Evolutionary conservation across 2,113 vertebrate species (phyloP), one percentile per base, ranked within the genome.

Genomic region (Stictonetta naevosa): DNA sequence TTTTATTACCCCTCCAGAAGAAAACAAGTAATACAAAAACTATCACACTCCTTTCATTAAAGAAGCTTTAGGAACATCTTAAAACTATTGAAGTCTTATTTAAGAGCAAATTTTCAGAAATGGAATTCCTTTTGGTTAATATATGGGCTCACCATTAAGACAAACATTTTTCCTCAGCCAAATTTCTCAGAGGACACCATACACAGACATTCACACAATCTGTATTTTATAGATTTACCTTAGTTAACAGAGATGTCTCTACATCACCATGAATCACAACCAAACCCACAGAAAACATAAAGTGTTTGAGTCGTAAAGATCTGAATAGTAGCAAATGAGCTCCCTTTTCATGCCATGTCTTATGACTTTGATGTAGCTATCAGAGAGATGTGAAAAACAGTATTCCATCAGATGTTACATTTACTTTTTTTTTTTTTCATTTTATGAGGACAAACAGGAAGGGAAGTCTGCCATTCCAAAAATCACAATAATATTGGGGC

Each of bases 261-360:
- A 33, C 22, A 68, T 59, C 42, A 18, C 36, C 55, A 38, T 12
- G 23, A 84, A 72, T 36, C 46, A 31, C 38, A 68, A 56, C 46
- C 80, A 95, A 93, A n/a, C 10, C 13, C 59, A 53, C 11, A 73
- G 58, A 80, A 77, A 90, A 64, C 8, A 86, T 16, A n/a, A 76
- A 90, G 36, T 60, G 9, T 69, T 93, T 75, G 23, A 90, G 63
- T 26, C 83, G 46, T 56, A 86, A 69, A 59, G 29, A 60, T 81
- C 76, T 93, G 82, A 97, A 91, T 68, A 77, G 83, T 40, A 23
- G 29, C 21, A 94, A 97, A 96, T 63, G 63, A 93, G 72, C 67
- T 97, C 36, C 28, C 10, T 88, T 93, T 88, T 86, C 53, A 74
- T 53, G n/a, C 23, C 29, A 44, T 25, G 88, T 90, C 68, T 90